Percentiles rank a stretch among this genome's conserved stretches.
phyloP scores from a whole-genome alignment of 1,140 invertebrate species.

The Drosophila bocki region DNA sequence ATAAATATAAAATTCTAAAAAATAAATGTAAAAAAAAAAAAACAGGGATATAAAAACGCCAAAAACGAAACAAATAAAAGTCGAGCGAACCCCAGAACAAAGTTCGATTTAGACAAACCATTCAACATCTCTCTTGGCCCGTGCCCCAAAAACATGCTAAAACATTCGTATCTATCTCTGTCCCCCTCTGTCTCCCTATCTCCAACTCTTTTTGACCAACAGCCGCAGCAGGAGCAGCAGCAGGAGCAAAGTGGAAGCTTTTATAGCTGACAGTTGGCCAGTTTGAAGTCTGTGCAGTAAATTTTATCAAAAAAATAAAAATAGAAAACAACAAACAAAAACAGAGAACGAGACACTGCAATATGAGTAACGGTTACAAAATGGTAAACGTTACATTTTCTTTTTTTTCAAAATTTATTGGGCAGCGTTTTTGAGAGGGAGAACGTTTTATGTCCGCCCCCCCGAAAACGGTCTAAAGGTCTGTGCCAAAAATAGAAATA shows the following conservation, averaged over 20 bases:
- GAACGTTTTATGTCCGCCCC: slow-evolving; percentile 44
- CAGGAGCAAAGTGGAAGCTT: slow-evolving; percentile 47
- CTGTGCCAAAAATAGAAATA: background rate
- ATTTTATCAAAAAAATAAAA: slow-evolving; percentile 32
- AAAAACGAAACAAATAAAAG: slow-evolving; percentile 24
- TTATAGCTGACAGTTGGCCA: slow-evolving; percentile 57
- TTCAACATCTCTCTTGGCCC: slow-evolving; percentile 18
- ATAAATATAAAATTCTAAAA: background rate
- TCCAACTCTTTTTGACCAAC: slow-evolving; percentile 8
- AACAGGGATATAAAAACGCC: background rate
- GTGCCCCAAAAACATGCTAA: slow-evolving; percentile 47
- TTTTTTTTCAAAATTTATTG: slow-evolving; percentile 63
- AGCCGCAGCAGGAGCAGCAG: background rate
- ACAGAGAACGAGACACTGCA: slow-evolving; percentile 14
- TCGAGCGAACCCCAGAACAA: slow-evolving; percentile 23
- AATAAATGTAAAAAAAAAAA: background rate
- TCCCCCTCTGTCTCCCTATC: slow-evolving; percentile 2
- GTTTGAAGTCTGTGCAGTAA: slow-evolving; percentile 58
- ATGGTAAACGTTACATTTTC: slow-evolving; percentile 6
- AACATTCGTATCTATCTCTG: slow-evolving; percentile 47
- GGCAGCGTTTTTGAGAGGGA: slow-evolving; percentile 38
- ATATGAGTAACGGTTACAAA: slow-evolving; percentile 34
- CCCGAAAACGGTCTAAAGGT: background rate
- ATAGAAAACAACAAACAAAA: background rate
- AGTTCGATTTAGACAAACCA: slow-evolving; percentile 44